Percentiles rank a stretch among this genome's conserved stretches.
Evolutionary conservation across 2,888 invertebrate species (phyloP).

Genomic region (Heteromyza rotundicornis): DNA sequence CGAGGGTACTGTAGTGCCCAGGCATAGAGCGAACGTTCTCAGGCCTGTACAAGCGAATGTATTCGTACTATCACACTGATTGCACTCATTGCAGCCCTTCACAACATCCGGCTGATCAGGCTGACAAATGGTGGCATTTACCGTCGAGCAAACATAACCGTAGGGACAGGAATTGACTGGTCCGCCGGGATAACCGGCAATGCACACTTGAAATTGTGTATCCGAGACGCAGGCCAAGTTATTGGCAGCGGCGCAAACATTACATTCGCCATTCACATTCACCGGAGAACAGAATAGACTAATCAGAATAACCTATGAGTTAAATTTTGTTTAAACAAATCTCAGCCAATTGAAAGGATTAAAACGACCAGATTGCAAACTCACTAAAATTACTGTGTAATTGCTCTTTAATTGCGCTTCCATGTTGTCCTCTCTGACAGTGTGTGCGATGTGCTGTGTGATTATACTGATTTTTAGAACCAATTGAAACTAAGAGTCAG

Average conservation of each 20-base stretch:
- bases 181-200: constrained; percentile 23
- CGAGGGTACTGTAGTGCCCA: constrained; percentile 16
- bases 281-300: no score
- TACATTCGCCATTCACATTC: constrained; percentile 30
- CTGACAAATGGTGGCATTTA: constrained; percentile 27
- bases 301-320: no score
- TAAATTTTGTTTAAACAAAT: no score
- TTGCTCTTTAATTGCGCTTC: no score
- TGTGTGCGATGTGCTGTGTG: no score
- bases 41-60: constrained; percentile 38
- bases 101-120: neutral
- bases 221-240: constrained; percentile 31
- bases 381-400: no score
- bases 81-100: constrained; percentile 28
- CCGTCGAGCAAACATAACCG: constrained; percentile 32
- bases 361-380: no score
- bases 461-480: no score
- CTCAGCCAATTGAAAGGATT: no score
- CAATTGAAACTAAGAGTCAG: no score
- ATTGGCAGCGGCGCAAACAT: constrained; percentile 26
- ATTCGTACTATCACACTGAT: constrained; percentile 23
- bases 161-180: constrained; percentile 30
- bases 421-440: no score
- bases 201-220: constrained; percentile 27
- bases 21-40: constrained; percentile 36